These are phyloP conservation scores for Oncorhynchus masou DNA, from an alignment of 2,113 vertebrate genomes.

Conservation along the genomic window DNA sequence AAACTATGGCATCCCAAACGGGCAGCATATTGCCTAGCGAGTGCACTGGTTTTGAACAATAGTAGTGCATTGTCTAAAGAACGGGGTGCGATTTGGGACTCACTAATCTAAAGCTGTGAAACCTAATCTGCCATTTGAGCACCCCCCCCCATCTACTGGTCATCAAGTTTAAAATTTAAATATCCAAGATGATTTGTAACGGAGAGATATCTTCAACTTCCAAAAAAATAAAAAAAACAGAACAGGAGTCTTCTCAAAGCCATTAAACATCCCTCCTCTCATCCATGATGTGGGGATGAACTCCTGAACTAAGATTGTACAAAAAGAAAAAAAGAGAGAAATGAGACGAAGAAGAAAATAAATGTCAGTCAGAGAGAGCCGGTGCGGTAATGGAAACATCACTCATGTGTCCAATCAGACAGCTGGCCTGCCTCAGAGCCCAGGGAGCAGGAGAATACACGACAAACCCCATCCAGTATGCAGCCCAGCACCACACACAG, in stretches of 20 bases:
- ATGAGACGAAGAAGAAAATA: conserved; percentile 19
- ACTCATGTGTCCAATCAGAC: conserved; percentile 47
- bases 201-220: background rate
- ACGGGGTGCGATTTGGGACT: no score
- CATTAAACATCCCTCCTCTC: conserved; percentile 29
- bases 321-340: conserved; percentile 1
- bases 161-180: conserved; percentile 11
- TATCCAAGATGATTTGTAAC: background rate
- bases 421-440: background rate
- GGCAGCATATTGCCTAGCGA: no score
- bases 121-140: background rate
- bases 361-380: conserved; percentile 40
- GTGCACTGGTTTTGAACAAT: no score
- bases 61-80: no score
- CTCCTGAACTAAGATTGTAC: conserved; percentile 24
- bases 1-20: background rate
- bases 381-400: conserved; percentile 43
- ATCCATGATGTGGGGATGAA: conserved; percentile 26
- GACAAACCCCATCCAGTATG: background rate
- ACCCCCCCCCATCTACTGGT: background rate
- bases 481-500: background rate
- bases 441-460: background rate
- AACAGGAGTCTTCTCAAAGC: conserved; percentile 39
- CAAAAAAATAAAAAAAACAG: background rate
- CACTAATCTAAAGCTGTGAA: no score